A percentile compares a stretch with the other conserved stretches of the same genome.
Conservation (phyloP, 2,113 vertebrate genomes). For the Nycticryphes semicollaris region DNA sequence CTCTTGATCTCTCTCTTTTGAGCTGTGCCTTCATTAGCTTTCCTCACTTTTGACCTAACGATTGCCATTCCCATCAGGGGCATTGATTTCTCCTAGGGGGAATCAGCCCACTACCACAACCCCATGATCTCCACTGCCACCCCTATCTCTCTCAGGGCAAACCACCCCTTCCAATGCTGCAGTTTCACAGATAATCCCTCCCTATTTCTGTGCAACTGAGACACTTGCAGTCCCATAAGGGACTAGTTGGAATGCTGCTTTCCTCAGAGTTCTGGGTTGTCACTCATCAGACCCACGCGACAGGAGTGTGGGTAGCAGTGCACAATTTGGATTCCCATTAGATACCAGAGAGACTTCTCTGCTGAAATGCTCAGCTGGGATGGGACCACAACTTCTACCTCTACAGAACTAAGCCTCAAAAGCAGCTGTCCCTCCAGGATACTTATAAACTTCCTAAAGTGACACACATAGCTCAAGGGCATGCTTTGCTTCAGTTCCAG, state of each 20-base stretch:
- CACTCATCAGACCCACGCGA: neutral
- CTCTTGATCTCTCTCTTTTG: neutral
- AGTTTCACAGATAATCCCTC: neutral
- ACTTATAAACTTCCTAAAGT: neutral
- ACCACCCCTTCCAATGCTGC: rapidly evolving
- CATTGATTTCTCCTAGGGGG: neutral
- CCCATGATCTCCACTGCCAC: neutral
- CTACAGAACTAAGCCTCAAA: neutral
- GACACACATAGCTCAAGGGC: neutral
- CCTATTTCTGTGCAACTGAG: neutral
- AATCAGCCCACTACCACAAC: neutral
- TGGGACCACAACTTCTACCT: neutral
- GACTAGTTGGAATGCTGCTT: too few relatives aligned
- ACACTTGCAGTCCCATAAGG: neutral
- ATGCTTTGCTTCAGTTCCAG: neutral
- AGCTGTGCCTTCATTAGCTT: neutral
- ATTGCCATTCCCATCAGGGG: neutral
- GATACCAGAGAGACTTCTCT: neutral
- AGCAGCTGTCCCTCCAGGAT: neutral
- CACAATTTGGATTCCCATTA: neutral
- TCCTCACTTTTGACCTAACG: neutral
- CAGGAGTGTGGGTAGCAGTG: neutral
- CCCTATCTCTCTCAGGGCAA: neutral
- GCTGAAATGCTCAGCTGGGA: neutral
- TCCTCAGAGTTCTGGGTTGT: neutral